Evolutionary conservation across 2,113 vertebrate species (phyloP).

Genomic region (Calonectris borealis): DNA sequence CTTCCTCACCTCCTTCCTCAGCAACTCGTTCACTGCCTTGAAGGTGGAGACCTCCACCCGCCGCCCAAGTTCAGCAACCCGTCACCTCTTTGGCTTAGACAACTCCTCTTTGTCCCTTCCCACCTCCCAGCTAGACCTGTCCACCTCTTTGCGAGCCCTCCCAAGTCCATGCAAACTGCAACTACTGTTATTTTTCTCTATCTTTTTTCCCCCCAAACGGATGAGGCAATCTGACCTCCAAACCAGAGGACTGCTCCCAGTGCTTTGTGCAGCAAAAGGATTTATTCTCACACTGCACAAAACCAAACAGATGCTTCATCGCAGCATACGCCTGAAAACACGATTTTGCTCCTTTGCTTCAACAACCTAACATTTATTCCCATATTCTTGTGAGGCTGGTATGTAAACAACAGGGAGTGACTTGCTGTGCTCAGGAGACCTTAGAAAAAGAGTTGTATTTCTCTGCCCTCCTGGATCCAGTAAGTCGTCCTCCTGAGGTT

Average conservation of each 20-base stretch:
- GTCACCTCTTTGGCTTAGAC: neutral
- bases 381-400: neutral
- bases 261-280: neutral
- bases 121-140: neutral
- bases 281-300: neutral
- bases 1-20: neutral
- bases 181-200: neutral
- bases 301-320: neutral
- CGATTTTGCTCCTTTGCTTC: neutral
- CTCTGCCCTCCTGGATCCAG: neutral
- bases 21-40: neutral
- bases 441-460: constrained; percentile 37
- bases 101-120: neutral
- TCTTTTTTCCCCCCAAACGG: neutral
- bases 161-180: neutral
- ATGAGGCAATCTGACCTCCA: neutral
- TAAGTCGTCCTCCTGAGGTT: neutral
- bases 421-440: constrained; percentile 23
- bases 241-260: neutral
- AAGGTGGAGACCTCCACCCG: neutral
- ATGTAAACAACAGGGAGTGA: constrained; percentile 38
- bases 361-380: neutral
- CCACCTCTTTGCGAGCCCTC: neutral
- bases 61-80: neutral
- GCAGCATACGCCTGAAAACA: neutral